Conservation (phyloP, 2,113 vertebrate genomes). For the Python bivittatus region DNA sequence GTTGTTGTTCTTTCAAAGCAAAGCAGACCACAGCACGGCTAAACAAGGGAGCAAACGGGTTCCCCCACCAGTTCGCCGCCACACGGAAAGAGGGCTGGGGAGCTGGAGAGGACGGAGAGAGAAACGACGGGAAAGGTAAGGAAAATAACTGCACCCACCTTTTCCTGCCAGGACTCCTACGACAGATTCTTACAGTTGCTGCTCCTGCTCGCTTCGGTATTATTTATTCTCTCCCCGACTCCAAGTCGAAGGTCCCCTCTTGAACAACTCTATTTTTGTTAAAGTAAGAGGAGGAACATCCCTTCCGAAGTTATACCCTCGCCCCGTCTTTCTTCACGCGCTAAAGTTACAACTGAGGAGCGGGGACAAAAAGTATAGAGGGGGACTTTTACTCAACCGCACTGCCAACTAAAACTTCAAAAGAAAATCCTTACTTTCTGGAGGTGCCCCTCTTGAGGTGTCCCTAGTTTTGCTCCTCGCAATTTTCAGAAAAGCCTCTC, state of each 20-base stretch:
- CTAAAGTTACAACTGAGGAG: background rate
- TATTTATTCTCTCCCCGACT: slow-evolving; percentile 33
- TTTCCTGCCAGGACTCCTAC: background rate
- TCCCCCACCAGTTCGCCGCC: background rate
- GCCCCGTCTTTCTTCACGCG: background rate
- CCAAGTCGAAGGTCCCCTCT: slow-evolving; percentile 40
- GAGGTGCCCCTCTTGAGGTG: background rate
- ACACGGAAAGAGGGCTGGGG: background rate
- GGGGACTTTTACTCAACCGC: background rate
- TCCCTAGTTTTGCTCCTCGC: background rate
- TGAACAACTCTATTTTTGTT: slow-evolving; percentile 37
- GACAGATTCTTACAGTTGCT: slow-evolving; percentile 29
- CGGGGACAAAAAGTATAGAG: background rate
- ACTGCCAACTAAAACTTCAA: background rate
- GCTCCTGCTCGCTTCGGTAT: slow-evolving; percentile 50
- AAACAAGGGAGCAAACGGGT: background rate
- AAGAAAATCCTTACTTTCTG: background rate
- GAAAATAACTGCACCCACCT: slow-evolving; percentile 54
- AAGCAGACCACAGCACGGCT: too few species aligned
- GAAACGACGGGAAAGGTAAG: background rate
- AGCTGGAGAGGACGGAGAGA: slow-evolving; percentile 15
- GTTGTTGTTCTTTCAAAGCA: background rate
- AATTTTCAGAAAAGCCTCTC: background rate
- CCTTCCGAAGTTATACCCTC: slow-evolving; percentile 34
- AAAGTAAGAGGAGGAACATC: slow-evolving; percentile 30